Evolutionary conservation across 2,888 invertebrate genomes (phyloP).

Genomic region (Cryptocheilus praepositus): DNA sequence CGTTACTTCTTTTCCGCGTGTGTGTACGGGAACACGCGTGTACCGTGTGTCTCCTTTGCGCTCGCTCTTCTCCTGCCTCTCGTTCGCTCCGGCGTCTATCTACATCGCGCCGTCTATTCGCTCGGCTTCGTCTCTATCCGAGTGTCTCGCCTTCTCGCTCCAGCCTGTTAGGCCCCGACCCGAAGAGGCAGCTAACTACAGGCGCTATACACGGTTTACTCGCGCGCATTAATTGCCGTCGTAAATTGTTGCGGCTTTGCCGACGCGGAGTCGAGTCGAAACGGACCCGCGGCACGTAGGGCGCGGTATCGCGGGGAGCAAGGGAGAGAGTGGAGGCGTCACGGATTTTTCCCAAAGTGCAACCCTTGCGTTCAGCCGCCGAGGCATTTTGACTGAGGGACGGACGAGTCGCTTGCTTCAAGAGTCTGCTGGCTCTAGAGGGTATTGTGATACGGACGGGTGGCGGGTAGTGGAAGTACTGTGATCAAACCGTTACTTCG

Average conservation of each 20-base stretch:
- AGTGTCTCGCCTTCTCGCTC: conserved; percentile 13
- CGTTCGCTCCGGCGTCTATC: not conserved
- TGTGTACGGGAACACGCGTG: not conserved
- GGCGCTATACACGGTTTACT: conserved; percentile 70
- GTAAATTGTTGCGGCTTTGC: conserved; percentile 74
- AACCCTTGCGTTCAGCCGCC: not conserved
- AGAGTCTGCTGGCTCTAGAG: too few relatives aligned
- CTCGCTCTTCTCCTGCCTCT: conserved; percentile 17
- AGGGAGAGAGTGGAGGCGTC: conserved; percentile 7
- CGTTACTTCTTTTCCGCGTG: not conserved
- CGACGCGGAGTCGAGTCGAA: conserved; percentile 45
- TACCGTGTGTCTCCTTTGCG: conserved; percentile 12
- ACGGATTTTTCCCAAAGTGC: conserved; percentile 17
- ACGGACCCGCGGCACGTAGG: conserved; percentile 42
- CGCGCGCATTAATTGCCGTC: conserved; percentile 74
- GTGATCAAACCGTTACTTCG: too few relatives aligned
- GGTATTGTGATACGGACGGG: too few relatives aligned
- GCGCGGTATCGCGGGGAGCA: conserved; percentile 24
- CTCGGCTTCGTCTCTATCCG: conserved; percentile 19
- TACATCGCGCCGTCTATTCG: conserved; percentile 26
- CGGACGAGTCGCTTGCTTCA: too few relatives aligned
- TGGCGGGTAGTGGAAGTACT: too few relatives aligned
- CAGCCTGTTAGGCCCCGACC: conserved; percentile 22
- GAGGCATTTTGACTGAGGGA: not conserved
- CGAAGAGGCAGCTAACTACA: conserved; percentile 59